These are phyloP conservation scores for Odontamblyopus rebecca DNA, from an alignment of 2,797 vertebrate species.

Conservation along the genomic window DNA sequence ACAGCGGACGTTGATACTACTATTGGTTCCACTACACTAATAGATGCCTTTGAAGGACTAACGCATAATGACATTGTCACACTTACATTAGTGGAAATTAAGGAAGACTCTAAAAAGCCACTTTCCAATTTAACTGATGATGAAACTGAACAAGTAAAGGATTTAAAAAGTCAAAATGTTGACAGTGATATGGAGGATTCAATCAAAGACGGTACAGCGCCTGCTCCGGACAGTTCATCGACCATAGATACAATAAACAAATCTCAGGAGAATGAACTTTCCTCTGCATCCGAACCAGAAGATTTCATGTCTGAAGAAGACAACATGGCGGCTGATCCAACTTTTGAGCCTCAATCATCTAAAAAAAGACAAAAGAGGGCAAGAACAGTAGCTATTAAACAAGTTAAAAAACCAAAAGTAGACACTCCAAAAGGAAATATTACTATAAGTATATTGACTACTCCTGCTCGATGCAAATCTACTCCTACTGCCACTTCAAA, in stretches of 20 bases:
- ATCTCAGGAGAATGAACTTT: not conserved
- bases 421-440: conserved; percentile 8
- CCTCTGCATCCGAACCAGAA: not conserved
- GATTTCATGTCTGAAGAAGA: conserved; percentile 15
- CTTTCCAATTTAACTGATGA: not conserved
- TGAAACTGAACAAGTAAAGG: not conserved
- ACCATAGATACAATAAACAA: not conserved
- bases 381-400: not conserved
- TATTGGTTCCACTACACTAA: conserved; percentile 63
- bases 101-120: conserved; percentile 42
- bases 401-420: not conserved
- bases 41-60: conserved; percentile 73
- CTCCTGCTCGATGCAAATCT: not conserved
- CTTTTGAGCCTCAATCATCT: conserved; percentile 17
- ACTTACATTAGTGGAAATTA: conserved; percentile 77
- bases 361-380: not conserved
- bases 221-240: conserved; percentile 40
- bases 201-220: not conserved
- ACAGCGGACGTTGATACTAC: conserved; percentile 38
- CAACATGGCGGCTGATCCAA: conserved; percentile 17
- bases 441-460: not conserved
- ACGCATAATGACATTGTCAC: conserved; percentile 74
- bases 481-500: not conserved
- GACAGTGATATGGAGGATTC: not conserved
- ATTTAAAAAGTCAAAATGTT: not conserved